These are phyloP conservation scores for Xanthorhoe spadicearia DNA, from an alignment of 2,888 invertebrate species.

Conservation along the genomic window DNA sequence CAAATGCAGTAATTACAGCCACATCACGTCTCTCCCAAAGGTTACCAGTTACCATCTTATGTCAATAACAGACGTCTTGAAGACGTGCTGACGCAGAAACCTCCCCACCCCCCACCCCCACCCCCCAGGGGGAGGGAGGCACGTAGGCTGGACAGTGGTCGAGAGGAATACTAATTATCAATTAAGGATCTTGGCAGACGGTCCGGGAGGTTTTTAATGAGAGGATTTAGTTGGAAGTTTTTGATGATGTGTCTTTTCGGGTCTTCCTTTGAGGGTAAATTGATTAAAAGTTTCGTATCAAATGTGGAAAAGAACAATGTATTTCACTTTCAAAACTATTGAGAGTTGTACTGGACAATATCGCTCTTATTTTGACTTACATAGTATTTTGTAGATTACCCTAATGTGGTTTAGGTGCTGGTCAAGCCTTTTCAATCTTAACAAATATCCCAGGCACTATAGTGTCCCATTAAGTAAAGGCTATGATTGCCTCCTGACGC, in stretches of 20 bases:
- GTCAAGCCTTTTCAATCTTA: too few species aligned
- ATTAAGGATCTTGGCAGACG: slow-evolving; percentile 62
- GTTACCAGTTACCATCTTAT: slow-evolving; percentile 60
- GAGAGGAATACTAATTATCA: slow-evolving; percentile 79
- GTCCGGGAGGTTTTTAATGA: slow-evolving; percentile 41
- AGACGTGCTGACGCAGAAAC: slow-evolving; percentile 57
- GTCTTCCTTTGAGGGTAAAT: slow-evolving; percentile 16
- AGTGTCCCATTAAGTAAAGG: too few species aligned
- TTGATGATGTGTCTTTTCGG: slow-evolving; percentile 27
- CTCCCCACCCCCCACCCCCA: slow-evolving; percentile 46
- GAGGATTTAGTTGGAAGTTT: slow-evolving; percentile 38
- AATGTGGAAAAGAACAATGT: not conserved
- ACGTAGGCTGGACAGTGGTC: slow-evolving; percentile 73
- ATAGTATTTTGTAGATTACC: too few species aligned
- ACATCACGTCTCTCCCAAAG: slow-evolving; percentile 65
- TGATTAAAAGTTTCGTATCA: slow-evolving; percentile 14
- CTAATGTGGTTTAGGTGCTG: too few species aligned
- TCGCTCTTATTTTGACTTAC: too few species aligned
- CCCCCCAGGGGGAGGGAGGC: slow-evolving; percentile 51
- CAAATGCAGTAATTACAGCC: slow-evolving; percentile 40
- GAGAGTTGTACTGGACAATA: too few species aligned
- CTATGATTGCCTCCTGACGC: too few species aligned
- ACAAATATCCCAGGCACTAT: too few species aligned
- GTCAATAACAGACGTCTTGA: slow-evolving; percentile 70
- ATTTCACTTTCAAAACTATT: too few species aligned